A percentile compares a stretch with the other conserved stretches of the same genome.
Evolutionary conservation across 2,113 vertebrate species (phyloP).

Genomic region (Paramormyrops kingsleyae): DNA sequence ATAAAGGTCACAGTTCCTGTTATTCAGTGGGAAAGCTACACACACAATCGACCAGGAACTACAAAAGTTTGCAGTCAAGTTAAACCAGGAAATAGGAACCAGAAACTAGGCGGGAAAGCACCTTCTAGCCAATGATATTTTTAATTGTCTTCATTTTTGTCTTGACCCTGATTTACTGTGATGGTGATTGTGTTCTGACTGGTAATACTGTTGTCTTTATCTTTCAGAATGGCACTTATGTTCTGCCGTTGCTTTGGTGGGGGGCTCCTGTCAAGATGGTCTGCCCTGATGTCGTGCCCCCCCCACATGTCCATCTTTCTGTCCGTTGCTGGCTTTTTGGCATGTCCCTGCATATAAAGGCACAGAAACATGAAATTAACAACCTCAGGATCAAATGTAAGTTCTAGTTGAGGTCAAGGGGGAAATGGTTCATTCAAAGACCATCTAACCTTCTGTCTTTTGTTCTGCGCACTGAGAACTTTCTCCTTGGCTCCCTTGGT

Average conservation of each 20-base stretch:
- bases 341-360: slow-evolving; percentile 45
- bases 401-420: not conserved
- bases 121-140: not conserved
- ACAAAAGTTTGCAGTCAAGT: not conserved
- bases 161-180: not conserved
- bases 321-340: slow-evolving; percentile 51
- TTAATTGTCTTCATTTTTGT: not conserved
- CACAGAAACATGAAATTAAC: slow-evolving; percentile 20
- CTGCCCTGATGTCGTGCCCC: slow-evolving; percentile 41
- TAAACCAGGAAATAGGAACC: not conserved
- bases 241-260: slow-evolving; percentile 59
- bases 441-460: not conserved
- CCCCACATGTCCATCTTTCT: slow-evolving; percentile 14
- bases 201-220: not conserved
- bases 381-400: slow-evolving; percentile 40
- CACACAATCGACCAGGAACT: not conserved
- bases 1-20: not conserved
- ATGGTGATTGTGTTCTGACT: not conserved
- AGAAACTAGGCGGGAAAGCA: not conserved
- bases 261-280: slow-evolving; percentile 53
- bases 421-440: not conserved
- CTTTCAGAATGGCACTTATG: slow-evolving; percentile 54
- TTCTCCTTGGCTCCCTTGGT: not conserved
- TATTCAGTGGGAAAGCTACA: not conserved
- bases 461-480: not conserved